phyloP scores from a whole-genome alignment of 1,140 invertebrate species.

The Zaprionus capensis region DNA sequence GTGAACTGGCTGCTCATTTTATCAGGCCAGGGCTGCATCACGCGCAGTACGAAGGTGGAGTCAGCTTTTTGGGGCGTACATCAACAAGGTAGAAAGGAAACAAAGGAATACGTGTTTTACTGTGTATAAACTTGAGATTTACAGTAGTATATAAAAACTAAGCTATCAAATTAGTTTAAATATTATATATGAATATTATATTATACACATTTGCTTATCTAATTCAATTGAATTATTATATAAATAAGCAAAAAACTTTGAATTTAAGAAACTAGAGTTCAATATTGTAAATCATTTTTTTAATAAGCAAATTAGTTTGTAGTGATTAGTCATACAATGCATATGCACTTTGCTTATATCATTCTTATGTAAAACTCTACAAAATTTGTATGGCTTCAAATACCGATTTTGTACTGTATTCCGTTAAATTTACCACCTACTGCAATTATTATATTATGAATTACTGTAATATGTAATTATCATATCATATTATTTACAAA shows the following conservation, averaged over 20 bases:
- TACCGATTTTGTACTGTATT: not conserved
- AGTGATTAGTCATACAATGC: too few species aligned
- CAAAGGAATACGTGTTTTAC: not conserved
- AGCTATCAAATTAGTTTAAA: not conserved
- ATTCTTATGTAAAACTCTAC: not conserved
- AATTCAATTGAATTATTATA: too few species aligned
- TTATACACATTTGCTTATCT: too few species aligned
- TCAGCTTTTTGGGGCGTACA: conserved; percentile 66
- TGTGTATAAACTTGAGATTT: not conserved
- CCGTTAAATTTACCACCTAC: too few species aligned
- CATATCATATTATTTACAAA: not conserved
- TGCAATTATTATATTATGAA: not conserved
- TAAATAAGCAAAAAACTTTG: too few species aligned
- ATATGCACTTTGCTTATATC: too few species aligned
- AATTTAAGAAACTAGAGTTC: too few species aligned
- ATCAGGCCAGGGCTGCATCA: conserved; percentile 66
- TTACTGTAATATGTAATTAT: too few species aligned
- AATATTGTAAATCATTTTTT: too few species aligned
- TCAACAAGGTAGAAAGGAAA: not conserved
- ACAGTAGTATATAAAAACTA: not conserved
- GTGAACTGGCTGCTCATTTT: conserved; percentile 50
- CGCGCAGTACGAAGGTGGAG: conserved; percentile 63
- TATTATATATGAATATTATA: not conserved
- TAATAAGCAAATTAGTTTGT: too few species aligned
- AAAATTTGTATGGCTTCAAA: not conserved